A percentile compares a stretch with the other conserved stretches of the same genome.
phyloP scores from a whole-genome alignment of 2,113 vertebrate genomes.

The Falco punctatus region DNA sequence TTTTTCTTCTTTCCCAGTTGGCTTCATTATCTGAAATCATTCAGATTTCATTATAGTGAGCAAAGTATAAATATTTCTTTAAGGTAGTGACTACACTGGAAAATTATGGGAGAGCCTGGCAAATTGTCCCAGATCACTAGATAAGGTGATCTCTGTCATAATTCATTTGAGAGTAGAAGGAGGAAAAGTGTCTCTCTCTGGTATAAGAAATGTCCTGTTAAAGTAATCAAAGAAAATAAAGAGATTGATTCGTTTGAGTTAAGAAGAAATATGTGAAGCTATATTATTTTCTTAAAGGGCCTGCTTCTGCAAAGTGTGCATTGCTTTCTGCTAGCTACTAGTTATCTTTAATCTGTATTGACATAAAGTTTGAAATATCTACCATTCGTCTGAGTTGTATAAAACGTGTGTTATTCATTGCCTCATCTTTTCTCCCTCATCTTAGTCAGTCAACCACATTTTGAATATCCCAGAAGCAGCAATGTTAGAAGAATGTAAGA shows the following conservation, averaged over 20 bases:
- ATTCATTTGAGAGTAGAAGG: conserved; percentile 7
- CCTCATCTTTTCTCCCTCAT: background rate
- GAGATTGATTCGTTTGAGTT: background rate
- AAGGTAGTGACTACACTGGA: background rate
- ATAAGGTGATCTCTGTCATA: conserved; percentile 25
- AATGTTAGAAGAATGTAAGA: background rate
- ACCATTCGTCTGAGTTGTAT: background rate
- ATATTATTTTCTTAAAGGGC: background rate
- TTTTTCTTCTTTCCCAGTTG: conserved; percentile 39
- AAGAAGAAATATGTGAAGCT: background rate
- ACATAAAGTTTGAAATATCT: background rate
- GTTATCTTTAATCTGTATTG: background rate
- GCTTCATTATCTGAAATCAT: conserved; percentile 52
- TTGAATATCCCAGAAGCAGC: background rate
- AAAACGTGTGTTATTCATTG: background rate
- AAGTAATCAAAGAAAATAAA: conserved; percentile 39
- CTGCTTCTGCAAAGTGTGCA: background rate
- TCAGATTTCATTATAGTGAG: conserved; percentile 28
- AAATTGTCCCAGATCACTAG: conserved; percentile 27
- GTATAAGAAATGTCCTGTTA: conserved; percentile 22
- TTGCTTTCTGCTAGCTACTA: background rate
- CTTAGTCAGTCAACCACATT: background rate
- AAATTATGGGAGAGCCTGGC: conserved; percentile 1
- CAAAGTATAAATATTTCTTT: conserved; percentile 35
- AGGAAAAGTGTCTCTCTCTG: background rate